Evolutionary conservation across 2,113 vertebrate species (phyloP), one percentile per base, ranked within the genome.

Genomic region (Monopterus albus): DNA sequence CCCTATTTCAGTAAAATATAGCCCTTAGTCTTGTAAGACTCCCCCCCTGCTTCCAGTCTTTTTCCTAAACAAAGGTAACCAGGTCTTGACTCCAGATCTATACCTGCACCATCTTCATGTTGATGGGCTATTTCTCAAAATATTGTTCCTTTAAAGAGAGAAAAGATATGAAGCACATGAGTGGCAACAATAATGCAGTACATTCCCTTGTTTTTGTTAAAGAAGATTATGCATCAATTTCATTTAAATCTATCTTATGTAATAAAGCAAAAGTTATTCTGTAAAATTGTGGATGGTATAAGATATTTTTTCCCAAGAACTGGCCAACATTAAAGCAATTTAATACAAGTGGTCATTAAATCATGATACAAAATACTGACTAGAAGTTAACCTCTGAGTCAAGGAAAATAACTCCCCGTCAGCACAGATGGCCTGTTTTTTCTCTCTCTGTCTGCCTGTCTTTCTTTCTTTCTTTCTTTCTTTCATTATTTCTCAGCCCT

Each of bases 381-480:
- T 94, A 95, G 92, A 95, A 94, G 94, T 96, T 96, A 96, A 96
- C 95, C 95, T 96, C 94, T 95, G 94, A 94, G 94, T 95, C 92
- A 92, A 94, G 93, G 94, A 86, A 95, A 95, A 95, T 92, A 94
- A 91, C 88, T 89, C 72, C 77, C 78, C 91, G 94, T 97, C 95
- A 96, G 95, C 95, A 70, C 72, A 58, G 55, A 70, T 69, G 47
- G 46, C 18, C 52, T 31, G 10, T 25, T 46, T 60, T 47, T 25
- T 7, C 29, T 60, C 40, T 79, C 40, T 51, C 40, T 39, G 25
- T 72, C 64, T 78, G 28, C 71, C 68, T 63, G 23, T 77, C 63
- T n/a, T n/a, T n/a, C n/a, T n/a, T n/a, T n/a, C n/a, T n/a, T n/a
- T n/a, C n/a, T 40, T 13, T 58, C 67, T 63, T 42, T 18, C 70